Percentiles rank a stretch among this genome's conserved stretches.
Conservation (phyloP, 2,888 invertebrate species). For the Phyllotreta striolata region DNA sequence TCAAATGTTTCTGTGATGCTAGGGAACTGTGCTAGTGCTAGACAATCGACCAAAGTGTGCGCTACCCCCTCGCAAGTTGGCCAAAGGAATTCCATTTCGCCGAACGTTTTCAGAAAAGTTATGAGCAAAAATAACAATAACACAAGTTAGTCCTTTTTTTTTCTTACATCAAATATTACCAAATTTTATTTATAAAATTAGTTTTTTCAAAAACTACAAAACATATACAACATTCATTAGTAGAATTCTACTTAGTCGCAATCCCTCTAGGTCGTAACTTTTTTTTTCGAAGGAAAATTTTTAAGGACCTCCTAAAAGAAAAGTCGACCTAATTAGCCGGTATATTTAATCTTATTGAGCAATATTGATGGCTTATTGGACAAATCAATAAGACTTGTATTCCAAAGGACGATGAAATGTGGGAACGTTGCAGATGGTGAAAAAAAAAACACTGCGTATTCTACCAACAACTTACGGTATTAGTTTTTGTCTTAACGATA, state of each 20-base stretch:
- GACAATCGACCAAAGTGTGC: constrained; percentile 54
- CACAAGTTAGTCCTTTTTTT: constrained; percentile 65
- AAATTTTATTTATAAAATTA: no score
- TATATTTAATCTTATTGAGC: no score
- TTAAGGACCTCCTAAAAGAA: no score
- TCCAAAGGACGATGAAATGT: constrained; percentile 13
- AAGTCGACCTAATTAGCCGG: no score
- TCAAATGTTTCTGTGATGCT: constrained; percentile 19
- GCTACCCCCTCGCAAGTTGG: constrained; percentile 47
- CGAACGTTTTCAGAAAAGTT: constrained; percentile 68
- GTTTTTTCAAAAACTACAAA: no score
- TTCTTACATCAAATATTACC: constrained; percentile 16
- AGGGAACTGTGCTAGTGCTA: constrained; percentile 40
- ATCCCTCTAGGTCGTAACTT: no score
- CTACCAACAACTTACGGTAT: constrained; percentile 16
- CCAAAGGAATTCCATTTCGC: constrained; percentile 62
- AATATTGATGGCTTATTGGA: no score
- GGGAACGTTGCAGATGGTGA: constrained; percentile 10
- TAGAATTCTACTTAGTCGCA: no score
- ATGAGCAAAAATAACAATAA: constrained; percentile 72
- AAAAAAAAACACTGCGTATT: constrained; percentile 4
- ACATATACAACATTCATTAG: no score
- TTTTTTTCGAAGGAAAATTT: no score
- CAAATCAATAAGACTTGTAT: background rate
- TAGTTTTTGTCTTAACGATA: constrained; percentile 15